Base-by-base conservation (phyloP, 2,888 invertebrate species). In the Tetanocera ferruginea region DNA sequence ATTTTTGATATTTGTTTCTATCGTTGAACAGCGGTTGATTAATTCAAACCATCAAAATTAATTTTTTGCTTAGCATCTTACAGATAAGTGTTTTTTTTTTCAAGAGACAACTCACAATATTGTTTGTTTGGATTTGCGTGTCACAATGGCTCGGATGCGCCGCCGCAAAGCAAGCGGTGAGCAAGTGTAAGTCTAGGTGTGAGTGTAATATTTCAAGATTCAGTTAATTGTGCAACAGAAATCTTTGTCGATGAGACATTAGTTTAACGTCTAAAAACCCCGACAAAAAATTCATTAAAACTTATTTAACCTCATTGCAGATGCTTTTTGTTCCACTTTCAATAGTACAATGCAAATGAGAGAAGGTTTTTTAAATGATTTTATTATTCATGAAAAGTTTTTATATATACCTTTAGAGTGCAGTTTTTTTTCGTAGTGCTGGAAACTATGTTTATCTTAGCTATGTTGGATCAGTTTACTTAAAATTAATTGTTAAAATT, bases 211-310 rank as follows among this genome's bases (percentile, higher is more conserved):
- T 69, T 43, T 69, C 49, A 28, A 49, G 23, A 69, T 49, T 23
- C 43, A 25, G 2, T 28, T 69, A 49, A 49, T 49, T 69, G 69
- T 49, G 69, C 49, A 69, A 69, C 23, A 19, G 14, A 49, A 25
- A 11, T 49, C 31, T 43, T 49, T 69, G 49, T 51, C 69, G 23
- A 25, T 69, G 64, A 28, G 64, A 64, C 64, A 64, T 28, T 64
- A 28, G 64, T n/a, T 64, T 64, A 17, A 11, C 31, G 64, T 31
- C 31, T 17, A 31, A 64, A 52, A 52, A 17, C 17, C 6, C 52
- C n/a, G 31, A 64, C 23, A 64, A 64, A 8, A 64, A 14, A 11
- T 31, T 3, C 6, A 17, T 31, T 5, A 64, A 64, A 64, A 14
- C 14, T 31, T 25, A 25, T 31, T 64, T 64, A 31, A n/a, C 31